These are phyloP conservation scores for Sebastolobus altivelis DNA, from an alignment of 2,797 vertebrate species.

Conservation along the genomic window DNA sequence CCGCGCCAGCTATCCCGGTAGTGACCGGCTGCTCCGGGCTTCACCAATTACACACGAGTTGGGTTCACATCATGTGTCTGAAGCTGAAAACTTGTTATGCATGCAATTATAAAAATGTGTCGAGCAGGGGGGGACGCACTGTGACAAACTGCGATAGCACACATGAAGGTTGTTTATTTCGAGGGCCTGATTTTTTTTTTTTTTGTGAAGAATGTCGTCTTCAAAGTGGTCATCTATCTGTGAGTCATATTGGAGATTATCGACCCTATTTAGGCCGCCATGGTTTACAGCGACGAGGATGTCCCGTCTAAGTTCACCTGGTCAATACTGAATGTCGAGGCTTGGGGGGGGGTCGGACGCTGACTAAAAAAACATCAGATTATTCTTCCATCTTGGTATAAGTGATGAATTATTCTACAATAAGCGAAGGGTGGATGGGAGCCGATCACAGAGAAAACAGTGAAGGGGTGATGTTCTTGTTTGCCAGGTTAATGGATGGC, in stretches of 20 bases:
- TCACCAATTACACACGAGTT: conserved; percentile 69
- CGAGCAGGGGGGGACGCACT: conserved; percentile 34
- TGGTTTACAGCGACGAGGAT: conserved; percentile 70
- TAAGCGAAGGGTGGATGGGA: conserved; percentile 44
- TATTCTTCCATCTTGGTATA: conserved; percentile 67
- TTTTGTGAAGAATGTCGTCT: conserved; percentile 49
- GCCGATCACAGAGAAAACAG: conserved; percentile 57
- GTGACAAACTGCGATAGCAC: conserved; percentile 64
- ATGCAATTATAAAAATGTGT: conserved; percentile 18
- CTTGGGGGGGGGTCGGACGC: conserved; percentile 15
- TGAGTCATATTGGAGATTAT: conserved; percentile 71
- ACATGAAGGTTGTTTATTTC: conserved; percentile 68
- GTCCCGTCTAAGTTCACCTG: conserved; percentile 85
- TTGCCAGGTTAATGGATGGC: conserved; percentile 70
- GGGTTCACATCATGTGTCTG: conserved; percentile 40
- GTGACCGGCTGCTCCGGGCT: conserved; percentile 75
- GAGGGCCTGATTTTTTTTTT: conserved; percentile 53
- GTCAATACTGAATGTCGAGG: conserved; percentile 64
- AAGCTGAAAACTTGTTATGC: conserved; percentile 64
- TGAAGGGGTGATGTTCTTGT: conserved; percentile 59
- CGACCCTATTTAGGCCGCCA: conserved; percentile 79
- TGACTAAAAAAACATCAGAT: conserved; percentile 48
- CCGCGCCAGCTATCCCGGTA: conserved; percentile 77
- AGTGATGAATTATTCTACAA: conserved; percentile 69
- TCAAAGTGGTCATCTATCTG: conserved; percentile 69